Evolutionary conservation across 2,797 vertebrate species (phyloP), one percentile per base, ranked within the genome.

Genomic region (Lophius americanus): DNA sequence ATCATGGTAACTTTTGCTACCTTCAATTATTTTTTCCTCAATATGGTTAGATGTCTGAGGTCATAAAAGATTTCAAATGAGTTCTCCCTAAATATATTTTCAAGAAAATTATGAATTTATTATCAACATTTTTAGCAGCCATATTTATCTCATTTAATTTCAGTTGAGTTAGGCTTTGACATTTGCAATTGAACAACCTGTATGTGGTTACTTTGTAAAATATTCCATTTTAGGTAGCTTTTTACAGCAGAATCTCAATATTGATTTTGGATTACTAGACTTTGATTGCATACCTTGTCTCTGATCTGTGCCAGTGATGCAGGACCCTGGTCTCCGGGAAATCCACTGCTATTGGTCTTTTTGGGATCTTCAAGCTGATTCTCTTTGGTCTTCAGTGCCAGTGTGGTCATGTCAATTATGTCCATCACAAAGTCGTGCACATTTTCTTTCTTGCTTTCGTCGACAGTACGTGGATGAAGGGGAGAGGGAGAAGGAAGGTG

Each of bases 391-490:
- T 94, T 96, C 69, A 96, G 92, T 1, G 95, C 96, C 54, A 94
- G 93, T 0, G 96, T 95, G 61, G 97, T 92, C 96, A 98, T 94
- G 82, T 95, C 97, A 41, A 98, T 96, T 65, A 99, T 98, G 86
- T 98, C 97, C 91, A 92, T 96, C 36, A 99, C 97, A 87, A 99
- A 98, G 85, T 94, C 85, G 10, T 95, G 97, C 50, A 97, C 94
- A 0, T 91, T 90, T 51, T 96, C 95, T 3, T 78, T 78, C 38
- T 62, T 58, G 55, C 12, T 68, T 68, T 87, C 85, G 35, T 63
- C 76, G 0, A 5, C 5, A 0, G 52, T 6, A 33, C 5, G 0
- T 0, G 73, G 60, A 6, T 1, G 66, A 47, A 64, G 39, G 37
- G 79, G 43, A 0, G 72, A 35, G 8, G 74, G 72, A 35, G 88